Percentiles rank a stretch among this genome's conserved stretches.
Conservation (phyloP, 2,113 vertebrate species). For the Microcebus tavaratra region DNA sequence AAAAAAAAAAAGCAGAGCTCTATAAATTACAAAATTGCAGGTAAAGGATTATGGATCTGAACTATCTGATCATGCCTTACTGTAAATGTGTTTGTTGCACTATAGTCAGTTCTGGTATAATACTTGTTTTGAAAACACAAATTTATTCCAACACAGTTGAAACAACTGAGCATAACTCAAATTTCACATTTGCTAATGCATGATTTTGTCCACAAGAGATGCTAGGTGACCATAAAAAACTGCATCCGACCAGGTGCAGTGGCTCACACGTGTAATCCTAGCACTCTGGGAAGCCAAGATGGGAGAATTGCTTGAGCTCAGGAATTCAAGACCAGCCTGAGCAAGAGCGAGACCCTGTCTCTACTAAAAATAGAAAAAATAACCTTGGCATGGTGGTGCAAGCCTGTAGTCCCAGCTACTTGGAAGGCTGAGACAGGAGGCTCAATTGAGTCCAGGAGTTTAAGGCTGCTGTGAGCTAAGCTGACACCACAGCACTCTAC, state of each 20-base stretch:
- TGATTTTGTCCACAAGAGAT: not conserved
- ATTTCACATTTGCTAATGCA: not conserved
- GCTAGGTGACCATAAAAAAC: not conserved
- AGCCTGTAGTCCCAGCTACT: too few species aligned
- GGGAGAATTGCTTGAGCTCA: too few species aligned
- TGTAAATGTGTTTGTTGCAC: not conserved
- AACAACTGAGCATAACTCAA: not conserved
- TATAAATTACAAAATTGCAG: not conserved
- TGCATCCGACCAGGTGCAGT: not conserved
- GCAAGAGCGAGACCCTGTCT: too few species aligned
- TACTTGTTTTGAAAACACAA: slow-evolving; percentile 15
- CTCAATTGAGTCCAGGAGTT: too few species aligned
- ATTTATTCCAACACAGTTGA: not conserved
- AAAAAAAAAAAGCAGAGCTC: not conserved
- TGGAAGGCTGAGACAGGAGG: too few species aligned
- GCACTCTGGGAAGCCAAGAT: too few species aligned
- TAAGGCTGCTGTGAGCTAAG: too few species aligned
- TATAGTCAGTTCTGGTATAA: not conserved
- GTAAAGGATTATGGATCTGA: not conserved
- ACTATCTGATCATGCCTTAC: not conserved
- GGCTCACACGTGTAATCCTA: too few species aligned
- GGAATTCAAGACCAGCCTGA: too few species aligned
- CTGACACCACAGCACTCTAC: too few species aligned
- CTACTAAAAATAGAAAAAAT: too few species aligned
- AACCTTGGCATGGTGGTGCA: too few species aligned